These are phyloP conservation scores for Myioborus melanocephalus DNA, from an alignment of 2,797 vertebrate genomes.

Conservation along the genomic window DNA sequence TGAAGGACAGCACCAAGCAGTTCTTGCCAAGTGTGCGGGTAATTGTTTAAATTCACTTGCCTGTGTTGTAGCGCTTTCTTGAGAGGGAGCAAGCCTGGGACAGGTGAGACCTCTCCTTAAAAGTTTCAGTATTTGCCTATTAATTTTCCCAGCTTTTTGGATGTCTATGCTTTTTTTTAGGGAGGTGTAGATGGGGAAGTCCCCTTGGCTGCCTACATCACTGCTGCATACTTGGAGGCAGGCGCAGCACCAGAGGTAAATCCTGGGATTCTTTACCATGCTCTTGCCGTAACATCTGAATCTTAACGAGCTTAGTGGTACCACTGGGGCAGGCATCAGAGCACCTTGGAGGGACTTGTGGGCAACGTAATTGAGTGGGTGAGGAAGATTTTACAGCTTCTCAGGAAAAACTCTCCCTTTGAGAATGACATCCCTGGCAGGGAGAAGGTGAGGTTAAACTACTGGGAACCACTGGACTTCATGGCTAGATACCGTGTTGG, in stretches of 20 bases:
- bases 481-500: not conserved
- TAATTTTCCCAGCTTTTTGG: not conserved
- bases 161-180: constrained; percentile 25
- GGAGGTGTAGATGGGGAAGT: constrained; percentile 70
- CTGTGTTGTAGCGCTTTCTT: not conserved
- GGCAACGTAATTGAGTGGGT: not conserved
- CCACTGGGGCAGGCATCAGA: not conserved
- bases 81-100: not conserved
- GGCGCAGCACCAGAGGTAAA: constrained; percentile 43
- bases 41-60: not conserved
- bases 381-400: not conserved
- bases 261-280: not conserved
- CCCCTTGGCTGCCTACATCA: constrained; percentile 69
- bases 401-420: not conserved
- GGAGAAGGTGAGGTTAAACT: not conserved
- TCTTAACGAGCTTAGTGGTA: not conserved
- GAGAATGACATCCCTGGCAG: not conserved
- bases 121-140: not conserved
- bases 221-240: constrained; percentile 70
- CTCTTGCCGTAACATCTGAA: not conserved
- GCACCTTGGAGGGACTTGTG: not conserved
- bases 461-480: not conserved
- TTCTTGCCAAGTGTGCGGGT: not conserved
- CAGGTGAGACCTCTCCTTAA: not conserved
- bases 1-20: not conserved